A percentile compares a stretch with the other conserved stretches of the same genome.
These are phyloP conservation scores for Stigmatopora nigra DNA, from an alignment of 2,113 vertebrate species.

Conservation along the genomic window DNA sequence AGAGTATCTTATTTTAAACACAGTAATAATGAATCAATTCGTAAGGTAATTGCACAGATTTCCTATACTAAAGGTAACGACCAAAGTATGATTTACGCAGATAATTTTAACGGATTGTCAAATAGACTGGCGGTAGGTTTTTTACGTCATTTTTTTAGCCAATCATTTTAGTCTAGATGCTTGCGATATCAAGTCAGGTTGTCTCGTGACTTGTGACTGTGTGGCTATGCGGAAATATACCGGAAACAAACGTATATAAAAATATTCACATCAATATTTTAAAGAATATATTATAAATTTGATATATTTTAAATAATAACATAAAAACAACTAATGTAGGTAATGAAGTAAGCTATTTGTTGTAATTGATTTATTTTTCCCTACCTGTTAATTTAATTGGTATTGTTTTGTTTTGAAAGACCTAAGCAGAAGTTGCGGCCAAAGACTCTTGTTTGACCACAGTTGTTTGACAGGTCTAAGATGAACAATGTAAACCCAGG, in stretches of 20 bases:
- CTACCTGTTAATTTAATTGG: background rate
- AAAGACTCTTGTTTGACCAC: background rate
- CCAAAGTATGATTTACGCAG: too few species aligned
- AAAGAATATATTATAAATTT: background rate
- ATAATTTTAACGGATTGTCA: conserved; percentile 32
- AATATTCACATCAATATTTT: background rate
- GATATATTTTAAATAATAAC: background rate
- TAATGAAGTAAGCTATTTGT: background rate
- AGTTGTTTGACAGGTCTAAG: background rate
- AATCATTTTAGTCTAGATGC: conserved; percentile 25
- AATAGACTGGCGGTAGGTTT: conserved; percentile 6
- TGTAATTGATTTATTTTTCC: background rate
- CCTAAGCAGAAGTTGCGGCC: background rate
- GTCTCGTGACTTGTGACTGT: conserved; percentile 10
- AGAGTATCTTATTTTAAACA: background rate
- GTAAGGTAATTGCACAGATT: too few species aligned
- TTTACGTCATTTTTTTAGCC: conserved; percentile 18
- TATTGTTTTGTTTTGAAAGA: conserved; percentile 31
- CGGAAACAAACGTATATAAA: conserved; percentile 5
- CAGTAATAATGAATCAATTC: background rate
- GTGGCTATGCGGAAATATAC: fast-evolving
- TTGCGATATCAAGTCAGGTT: conserved; percentile 33
- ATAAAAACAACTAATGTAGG: background rate
- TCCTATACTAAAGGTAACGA: too few species aligned
- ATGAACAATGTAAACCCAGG: conserved; percentile 22